Percentiles rank a stretch among this genome's conserved stretches.
Conservation (phyloP, 1,140 invertebrate species). For the Sminthurides bifidus region DNA sequence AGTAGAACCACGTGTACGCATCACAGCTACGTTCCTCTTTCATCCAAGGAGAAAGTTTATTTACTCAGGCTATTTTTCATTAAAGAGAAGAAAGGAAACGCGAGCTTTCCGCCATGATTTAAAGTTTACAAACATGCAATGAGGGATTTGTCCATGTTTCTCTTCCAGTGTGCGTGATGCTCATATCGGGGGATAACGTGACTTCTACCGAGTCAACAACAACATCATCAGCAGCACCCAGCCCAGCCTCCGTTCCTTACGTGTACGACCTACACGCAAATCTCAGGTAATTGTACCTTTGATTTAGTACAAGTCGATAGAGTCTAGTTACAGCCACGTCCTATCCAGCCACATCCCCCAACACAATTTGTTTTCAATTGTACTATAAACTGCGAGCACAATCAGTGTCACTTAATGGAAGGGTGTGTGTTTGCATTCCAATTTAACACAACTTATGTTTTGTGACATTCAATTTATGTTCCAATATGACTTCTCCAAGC, state of each 20-base stretch:
- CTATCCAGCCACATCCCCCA: too few species aligned
- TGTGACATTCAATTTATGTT: too few species aligned
- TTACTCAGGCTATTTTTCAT: neutral
- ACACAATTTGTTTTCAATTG: too few species aligned
- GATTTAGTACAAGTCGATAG: neutral
- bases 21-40: neutral
- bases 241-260: conserved; percentile 13
- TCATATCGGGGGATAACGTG: conserved; percentile 19
- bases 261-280: conserved; percentile 22
- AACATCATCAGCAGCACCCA: neutral
- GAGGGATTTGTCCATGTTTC: neutral
- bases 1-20: neutral
- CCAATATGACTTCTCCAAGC: too few species aligned
- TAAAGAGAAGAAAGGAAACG: neutral
- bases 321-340: too few species aligned
- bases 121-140: neutral
- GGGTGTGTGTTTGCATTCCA: too few species aligned
- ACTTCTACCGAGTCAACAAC: conserved; percentile 16
- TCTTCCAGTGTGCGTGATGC: conserved; percentile 16
- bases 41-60: neutral
- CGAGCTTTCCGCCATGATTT: neutral
- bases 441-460: too few species aligned
- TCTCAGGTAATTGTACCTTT: conserved; percentile 12
- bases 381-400: too few species aligned
- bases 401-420: too few species aligned